Evolutionary conservation across 2,797 vertebrate species (phyloP), one percentile per base, ranked within the genome.

Genomic region (Galago senegalensis): DNA sequence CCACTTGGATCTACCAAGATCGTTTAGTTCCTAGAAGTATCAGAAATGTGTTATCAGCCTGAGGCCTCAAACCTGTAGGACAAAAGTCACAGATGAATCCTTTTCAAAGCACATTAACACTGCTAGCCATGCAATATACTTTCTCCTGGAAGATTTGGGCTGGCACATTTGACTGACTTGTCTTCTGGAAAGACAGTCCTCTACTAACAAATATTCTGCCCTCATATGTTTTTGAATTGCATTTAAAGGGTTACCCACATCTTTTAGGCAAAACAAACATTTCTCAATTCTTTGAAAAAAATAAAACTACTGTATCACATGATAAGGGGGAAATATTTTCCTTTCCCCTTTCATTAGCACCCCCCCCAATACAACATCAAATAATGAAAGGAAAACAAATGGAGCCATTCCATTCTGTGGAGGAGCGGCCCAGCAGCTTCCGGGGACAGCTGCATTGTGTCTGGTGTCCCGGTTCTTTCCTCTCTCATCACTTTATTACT

Each of bases 331-430:
- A 77, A 87, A 93, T 76, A 77, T 93, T 95, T 34, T 97, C 97
- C 96, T 95, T 97, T 13, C 20, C 40, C 16, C 12, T 98, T 94
- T 97, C 95, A 98, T 97, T 97, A 94, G 72, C 70, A 79, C 0
- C 16, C 56, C 79, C 87, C 25, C 46, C 85, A 90, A 79, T 91
- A 98, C 89, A 98, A 97, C 97, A 98, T 95, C 60, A 84, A 97
- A 95, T 98, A 98, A 98, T 98, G 98, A 98, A 98, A 98, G 98
- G 95, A 98, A 99, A 99, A 98, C 98, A 98, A 97, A 97, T 37
- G 53, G 93, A 98, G 89, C 46, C 58, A 95, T 93, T 97, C 75
- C 43, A 96, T 80, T 93, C 53, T 21, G 25, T 23, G 96, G 97
- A 96, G 98, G 97, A 98, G 97, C 89, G 61, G 60, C 43, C 0